phyloP scores from a whole-genome alignment of 2,888 invertebrate species.

The Eupithecia tripunctaria region DNA sequence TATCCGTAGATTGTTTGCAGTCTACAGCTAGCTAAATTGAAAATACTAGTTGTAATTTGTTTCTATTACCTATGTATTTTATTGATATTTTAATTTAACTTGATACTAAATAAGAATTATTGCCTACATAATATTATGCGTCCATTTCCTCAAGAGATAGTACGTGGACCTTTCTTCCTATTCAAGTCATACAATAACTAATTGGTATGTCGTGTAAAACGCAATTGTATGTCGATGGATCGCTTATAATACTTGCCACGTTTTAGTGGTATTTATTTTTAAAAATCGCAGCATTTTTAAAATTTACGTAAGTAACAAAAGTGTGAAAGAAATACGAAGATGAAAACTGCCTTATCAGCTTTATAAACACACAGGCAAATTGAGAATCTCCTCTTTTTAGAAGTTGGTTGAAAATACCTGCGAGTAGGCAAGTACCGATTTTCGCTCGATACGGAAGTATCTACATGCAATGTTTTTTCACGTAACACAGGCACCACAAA shows the following conservation, averaged over 20 bases:
- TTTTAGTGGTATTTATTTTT: not conserved
- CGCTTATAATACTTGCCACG: conserved; percentile 30
- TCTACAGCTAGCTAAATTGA: too few species aligned
- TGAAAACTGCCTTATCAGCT: too few species aligned
- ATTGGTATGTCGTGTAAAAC: conserved; percentile 35
- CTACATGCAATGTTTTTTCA: conserved; percentile 15
- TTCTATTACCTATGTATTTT: not conserved
- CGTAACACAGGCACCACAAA: conserved; percentile 27
- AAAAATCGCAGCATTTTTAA: too few species aligned
- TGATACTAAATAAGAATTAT: not conserved
- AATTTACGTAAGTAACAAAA: too few species aligned
- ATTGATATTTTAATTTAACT: not conserved
- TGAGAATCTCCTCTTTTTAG: too few species aligned
- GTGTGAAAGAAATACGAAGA: too few species aligned
- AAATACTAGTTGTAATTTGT: not conserved
- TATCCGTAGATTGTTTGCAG: too few species aligned
- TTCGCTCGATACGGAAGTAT: conserved; percentile 9
- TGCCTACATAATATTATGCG: not conserved
- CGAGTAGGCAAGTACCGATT: not conserved
- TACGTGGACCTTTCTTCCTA: conserved; percentile 25
- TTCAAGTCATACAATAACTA: conserved; percentile 26
- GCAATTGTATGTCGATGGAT: conserved; percentile 41
- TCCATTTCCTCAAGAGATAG: conserved; percentile 14
- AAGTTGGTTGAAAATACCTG: not conserved
- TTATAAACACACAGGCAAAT: too few species aligned